phyloP scores from a whole-genome alignment of 1,140 invertebrate genomes.

The Mamestra configurata region DNA sequence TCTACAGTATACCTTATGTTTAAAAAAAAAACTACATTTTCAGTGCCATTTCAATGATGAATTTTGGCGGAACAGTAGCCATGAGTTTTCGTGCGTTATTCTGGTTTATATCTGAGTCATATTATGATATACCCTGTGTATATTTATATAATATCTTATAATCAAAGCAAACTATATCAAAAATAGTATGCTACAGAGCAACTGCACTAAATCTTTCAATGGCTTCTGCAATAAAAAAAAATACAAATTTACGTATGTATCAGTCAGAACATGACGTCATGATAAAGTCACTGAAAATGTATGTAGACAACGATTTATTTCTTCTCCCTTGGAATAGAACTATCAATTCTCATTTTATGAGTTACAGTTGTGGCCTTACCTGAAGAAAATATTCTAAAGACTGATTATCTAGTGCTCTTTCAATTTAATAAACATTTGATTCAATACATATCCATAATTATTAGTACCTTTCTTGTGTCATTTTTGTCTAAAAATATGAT shows the following conservation, averaged over 20 bases:
- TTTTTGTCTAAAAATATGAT: no score
- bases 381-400: constrained; percentile 54
- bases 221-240: neutral
- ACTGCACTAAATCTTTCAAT: neutral
- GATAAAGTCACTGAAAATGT: constrained; percentile 8
- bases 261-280: neutral
- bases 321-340: constrained; percentile 17
- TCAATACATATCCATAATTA: constrained; percentile 48
- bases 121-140: constrained; percentile 35
- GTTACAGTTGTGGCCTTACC: constrained; percentile 46
- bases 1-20: constrained; percentile 31
- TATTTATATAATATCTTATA: constrained; percentile 43
- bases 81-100: constrained; percentile 17
- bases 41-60: neutral
- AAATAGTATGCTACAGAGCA: constrained; percentile 28
- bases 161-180: neutral
- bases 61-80: neutral
- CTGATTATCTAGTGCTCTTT: constrained; percentile 57
- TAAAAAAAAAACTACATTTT: constrained; percentile 8
- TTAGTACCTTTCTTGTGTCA: constrained; percentile 26
- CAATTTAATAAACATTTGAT: constrained; percentile 33
- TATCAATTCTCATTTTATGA: constrained; percentile 35
- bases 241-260: neutral
- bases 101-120: constrained; percentile 33
- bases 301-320: constrained; percentile 21